Base-by-base conservation (phyloP, 2,113 vertebrate species). In the Benitochromis conjunctus region DNA sequence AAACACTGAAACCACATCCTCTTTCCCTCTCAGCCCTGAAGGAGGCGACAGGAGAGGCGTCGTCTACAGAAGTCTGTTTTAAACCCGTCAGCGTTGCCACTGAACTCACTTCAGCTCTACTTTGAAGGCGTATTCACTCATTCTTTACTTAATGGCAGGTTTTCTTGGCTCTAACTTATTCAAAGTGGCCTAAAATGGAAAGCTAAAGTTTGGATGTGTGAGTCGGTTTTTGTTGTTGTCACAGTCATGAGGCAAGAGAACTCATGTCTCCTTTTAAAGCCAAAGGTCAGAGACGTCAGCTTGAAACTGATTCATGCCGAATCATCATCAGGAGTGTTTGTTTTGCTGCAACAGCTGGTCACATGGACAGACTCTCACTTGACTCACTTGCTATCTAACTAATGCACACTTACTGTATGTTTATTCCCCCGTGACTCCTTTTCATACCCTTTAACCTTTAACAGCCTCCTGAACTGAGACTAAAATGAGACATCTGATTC, bases 191-290 rank as follows among this genome's bases (percentile, higher is more conserved):
- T 26, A 29, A 74, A 0, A 74, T 11, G 1, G 9, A 7, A 12
- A 0, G 69, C 0, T 46, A 29, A 29, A 74, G 69, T 51, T 51
- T 51, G 10, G 16, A 31, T 12, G 43, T 3, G 0, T 58, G 24
- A 58, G 11, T 46, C 2, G 1, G 26, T 48, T 24, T 29, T 26
- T 80, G 3, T 48, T 51, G 69, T 16, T 5, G 11, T 56, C 9
- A 13, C 29, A 16, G 24, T 82, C 31, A 21, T 74, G 62, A 29
- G 77, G n/a, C 4, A 24, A 57, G 10, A 2, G 24, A 48, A 76
- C 16, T 76, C 77, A 3, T n/a, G 3, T 13, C 36, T 55, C 31
- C 14, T 36, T 26, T 56, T 19, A 19, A 19, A 19, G 5, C 10
- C 81, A n/a, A 26, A 71, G 10, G 48, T 71, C 80, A 69, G 34